Percentiles rank a stretch among this genome's conserved stretches.
Evolutionary conservation across 1,140 invertebrate genomes (phyloP).

Genomic region (Calliopsis andreniformis): DNA sequence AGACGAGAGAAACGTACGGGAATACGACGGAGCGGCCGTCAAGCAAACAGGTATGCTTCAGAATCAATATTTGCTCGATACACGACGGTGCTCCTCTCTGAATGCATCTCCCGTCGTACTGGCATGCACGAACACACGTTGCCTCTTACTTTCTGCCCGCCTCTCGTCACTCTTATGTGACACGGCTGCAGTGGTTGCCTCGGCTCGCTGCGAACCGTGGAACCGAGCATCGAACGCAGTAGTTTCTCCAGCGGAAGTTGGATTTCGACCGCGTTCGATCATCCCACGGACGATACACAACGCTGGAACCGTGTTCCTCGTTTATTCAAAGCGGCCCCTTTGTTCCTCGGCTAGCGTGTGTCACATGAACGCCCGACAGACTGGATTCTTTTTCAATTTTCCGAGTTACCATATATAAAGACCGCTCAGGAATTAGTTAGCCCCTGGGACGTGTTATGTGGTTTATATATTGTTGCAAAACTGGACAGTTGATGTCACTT

Average conservation of each 20-base stretch:
- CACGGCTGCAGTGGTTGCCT: slow-evolving; percentile 28
- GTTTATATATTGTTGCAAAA: too few species aligned
- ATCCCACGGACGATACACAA: background rate
- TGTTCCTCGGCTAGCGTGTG: background rate
- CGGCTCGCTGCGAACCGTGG: slow-evolving; percentile 26
- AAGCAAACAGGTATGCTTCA: slow-evolving; percentile 74
- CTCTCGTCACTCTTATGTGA: slow-evolving; percentile 51
- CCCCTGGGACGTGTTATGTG: too few species aligned
- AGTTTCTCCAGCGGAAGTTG: slow-evolving; percentile 16
- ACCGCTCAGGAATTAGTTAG: too few species aligned
- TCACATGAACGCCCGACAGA: background rate
- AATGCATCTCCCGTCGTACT: slow-evolving; percentile 68
- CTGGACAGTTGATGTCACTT: too few species aligned
- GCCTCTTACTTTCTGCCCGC: slow-evolving; percentile 40
- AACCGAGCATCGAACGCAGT: background rate
- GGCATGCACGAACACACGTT: slow-evolving; percentile 47
- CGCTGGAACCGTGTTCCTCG: background rate
- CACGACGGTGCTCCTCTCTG: slow-evolving; percentile 65
- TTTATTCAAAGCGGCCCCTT: background rate
- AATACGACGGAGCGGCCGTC: slow-evolving; percentile 46
- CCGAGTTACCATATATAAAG: too few species aligned
- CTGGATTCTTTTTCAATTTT: background rate
- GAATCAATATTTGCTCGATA: slow-evolving; percentile 78
- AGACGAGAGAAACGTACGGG: slow-evolving; percentile 35
- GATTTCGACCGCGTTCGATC: slow-evolving; percentile 30